Conservation (phyloP, 2,888 invertebrate species). For the Parascotia fuliginaria region DNA sequence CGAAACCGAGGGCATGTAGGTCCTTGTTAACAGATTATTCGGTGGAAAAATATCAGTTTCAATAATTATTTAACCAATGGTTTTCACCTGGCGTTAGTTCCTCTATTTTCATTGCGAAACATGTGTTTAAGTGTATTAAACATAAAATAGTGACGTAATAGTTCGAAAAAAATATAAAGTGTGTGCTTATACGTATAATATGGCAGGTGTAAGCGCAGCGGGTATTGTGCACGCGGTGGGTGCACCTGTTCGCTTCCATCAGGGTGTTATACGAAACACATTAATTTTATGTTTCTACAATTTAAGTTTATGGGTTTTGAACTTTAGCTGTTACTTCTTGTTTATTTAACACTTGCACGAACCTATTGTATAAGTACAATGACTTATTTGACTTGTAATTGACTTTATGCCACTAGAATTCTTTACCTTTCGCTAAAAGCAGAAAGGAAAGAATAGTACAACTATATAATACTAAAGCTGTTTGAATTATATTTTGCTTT, state of each 20-base stretch:
- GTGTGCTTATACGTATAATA: conserved; percentile 12
- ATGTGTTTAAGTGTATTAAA: not conserved
- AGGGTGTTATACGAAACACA: conserved; percentile 16
- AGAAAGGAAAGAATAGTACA: no score
- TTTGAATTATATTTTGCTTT: no score
- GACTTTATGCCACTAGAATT: no score
- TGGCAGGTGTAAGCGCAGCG: conserved; percentile 25
- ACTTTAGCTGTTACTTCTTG: not conserved
- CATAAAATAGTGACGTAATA: conserved; percentile 5
- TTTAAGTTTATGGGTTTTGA: not conserved
- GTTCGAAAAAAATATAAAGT: not conserved
- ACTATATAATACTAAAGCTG: no score
- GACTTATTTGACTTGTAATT: no score
- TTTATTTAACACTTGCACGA: no score
- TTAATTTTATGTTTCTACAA: conserved; percentile 23
- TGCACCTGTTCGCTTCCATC: conserved; percentile 28
- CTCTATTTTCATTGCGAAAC: not conserved
- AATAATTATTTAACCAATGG: not conserved
- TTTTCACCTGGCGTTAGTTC: no score
- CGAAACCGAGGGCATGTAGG: not conserved
- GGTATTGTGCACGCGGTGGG: conserved; percentile 26
- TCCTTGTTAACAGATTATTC: no score
- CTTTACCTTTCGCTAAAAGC: no score
- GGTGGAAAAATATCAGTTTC: not conserved
- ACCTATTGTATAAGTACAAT: no score